phyloP scores from a whole-genome alignment of 1,140 invertebrate species.

The Lasaia peninsularis region DNA sequence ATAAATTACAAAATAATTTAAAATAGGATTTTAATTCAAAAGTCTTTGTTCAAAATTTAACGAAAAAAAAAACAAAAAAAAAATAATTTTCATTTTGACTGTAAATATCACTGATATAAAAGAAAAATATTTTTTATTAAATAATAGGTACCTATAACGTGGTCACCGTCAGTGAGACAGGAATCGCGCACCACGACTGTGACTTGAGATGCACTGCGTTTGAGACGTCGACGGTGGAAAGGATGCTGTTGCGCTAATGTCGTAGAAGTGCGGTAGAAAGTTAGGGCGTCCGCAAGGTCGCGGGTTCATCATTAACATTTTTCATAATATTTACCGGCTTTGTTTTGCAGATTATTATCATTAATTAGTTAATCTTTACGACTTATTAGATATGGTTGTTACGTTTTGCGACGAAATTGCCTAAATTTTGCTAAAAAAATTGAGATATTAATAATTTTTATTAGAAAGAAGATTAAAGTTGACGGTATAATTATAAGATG shows the following conservation, averaged over 20 bases:
- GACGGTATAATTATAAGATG: too few relatives aligned
- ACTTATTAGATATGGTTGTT: too few relatives aligned
- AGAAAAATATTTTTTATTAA: background rate
- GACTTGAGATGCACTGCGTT: conserved; percentile 3
- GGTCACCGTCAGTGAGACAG: background rate
- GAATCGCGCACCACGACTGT: conserved; percentile 3
- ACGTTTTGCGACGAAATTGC: too few relatives aligned
- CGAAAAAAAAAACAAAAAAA: background rate
- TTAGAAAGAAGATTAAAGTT: too few relatives aligned
- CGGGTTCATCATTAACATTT: background rate
- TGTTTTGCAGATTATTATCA: too few relatives aligned
- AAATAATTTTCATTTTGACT: conserved; percentile 5
- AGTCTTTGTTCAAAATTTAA: background rate
- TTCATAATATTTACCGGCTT: background rate
- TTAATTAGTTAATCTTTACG: too few relatives aligned
- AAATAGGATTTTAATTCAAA: background rate
- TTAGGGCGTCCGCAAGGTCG: conserved; percentile 1
- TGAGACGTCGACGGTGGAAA: conserved; percentile 1
- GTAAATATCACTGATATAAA: background rate
- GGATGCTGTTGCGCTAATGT: conserved; percentile 7
- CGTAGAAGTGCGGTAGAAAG: conserved; percentile 5
- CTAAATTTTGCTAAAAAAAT: too few relatives aligned
- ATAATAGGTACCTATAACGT: background rate
- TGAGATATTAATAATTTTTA: too few relatives aligned
- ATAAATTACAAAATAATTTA: background rate